Percentiles rank a stretch among this genome's conserved stretches.
These are phyloP conservation scores for Perdita meconis DNA, from an alignment of 2,888 invertebrate genomes.

Conservation along the genomic window DNA sequence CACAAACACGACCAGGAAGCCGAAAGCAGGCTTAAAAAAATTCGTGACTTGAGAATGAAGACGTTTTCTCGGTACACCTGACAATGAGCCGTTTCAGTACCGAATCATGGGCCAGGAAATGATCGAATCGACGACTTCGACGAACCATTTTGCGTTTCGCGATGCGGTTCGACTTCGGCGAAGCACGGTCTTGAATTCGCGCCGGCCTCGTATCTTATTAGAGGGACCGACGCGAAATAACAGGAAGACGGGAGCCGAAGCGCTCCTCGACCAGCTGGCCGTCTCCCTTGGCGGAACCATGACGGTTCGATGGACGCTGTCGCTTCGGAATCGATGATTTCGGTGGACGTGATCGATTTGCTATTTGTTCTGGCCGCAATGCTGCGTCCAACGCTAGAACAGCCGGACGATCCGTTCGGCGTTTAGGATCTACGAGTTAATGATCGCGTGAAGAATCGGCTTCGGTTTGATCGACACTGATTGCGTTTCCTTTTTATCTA, in stretches of 20 bases:
- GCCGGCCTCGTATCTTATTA: conserved; percentile 13
- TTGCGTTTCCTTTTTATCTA: too few relatives aligned
- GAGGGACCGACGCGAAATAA: conserved; percentile 10
- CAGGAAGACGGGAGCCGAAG: conserved; percentile 6
- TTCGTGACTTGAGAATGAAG: too few relatives aligned
- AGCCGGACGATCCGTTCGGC: not conserved
- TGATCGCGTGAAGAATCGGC: too few relatives aligned
- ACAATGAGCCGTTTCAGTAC: too few relatives aligned
- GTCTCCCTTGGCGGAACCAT: not conserved
- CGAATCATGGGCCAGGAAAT: not conserved
- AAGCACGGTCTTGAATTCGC: conserved; percentile 2
- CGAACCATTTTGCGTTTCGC: not conserved
- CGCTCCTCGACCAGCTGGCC: not conserved
- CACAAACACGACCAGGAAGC: too few relatives aligned
- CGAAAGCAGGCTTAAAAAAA: too few relatives aligned
- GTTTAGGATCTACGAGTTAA: too few relatives aligned
- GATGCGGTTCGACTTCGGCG: conserved; percentile 8
- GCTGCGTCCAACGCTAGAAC: not conserved
- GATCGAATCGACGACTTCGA: not conserved
- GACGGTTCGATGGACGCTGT: not conserved
- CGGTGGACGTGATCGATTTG: conserved; percentile 13
- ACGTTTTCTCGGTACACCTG: too few relatives aligned
- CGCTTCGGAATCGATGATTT: conserved; percentile 1
- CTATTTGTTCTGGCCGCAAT: conserved; percentile 14
- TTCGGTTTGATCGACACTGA: too few relatives aligned